Evolutionary conservation across 2,888 invertebrate species (phyloP), one percentile per base, ranked within the genome.

Genomic region (Tenthredo distinguenda): DNA sequence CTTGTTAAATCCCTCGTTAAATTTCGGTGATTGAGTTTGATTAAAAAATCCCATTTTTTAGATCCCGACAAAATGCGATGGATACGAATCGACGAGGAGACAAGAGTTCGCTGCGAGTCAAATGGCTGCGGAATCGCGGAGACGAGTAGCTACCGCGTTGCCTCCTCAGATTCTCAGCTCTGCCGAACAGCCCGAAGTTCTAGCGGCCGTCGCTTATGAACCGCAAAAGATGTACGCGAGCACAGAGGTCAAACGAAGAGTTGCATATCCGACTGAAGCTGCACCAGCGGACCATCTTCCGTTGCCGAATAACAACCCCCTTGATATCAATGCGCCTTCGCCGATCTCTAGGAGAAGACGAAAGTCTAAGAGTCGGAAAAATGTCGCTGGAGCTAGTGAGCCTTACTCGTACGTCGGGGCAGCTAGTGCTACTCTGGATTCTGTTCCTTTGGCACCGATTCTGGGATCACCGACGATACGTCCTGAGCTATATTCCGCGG

Each of bases 171-270:
- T 21, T n/a, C 15, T 62, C 21, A 40, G 50, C 21, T 40, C 81
- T 34, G 37, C 81, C 12, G 81, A 62, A 62, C 58, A 62, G 21
- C 81, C 81, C 15, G 81, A 81, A 62, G 62, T 81, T 50, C 34
- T 62, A 1, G 62, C 21, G 26, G 62, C 81, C 3, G 26, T 40
- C 1, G 62, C 81, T 37, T 81, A 81, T 31, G 81, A 81, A 40
- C 81, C 81, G 2, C 81, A 81, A 31, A 62, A 26, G 26, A 81
- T 81, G 81, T 0, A n/a, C 77, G 77, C 81, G 58, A 81, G 81
- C 40, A 40, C 50, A 12, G 18, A 40, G n/a, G 62, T 62, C n/a
- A 50, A 62, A 40, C 58, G 26, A n/a, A 81, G 40, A 40, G 21
- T 81, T n/a, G 58, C 40, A 10, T 40, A 26, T 58, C 62, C 81